Percentiles rank a stretch among this genome's conserved stretches.
These are phyloP conservation scores for Pyrrhosoma nymphula DNA, from an alignment of 2,888 invertebrate species.

Conservation along the genomic window DNA sequence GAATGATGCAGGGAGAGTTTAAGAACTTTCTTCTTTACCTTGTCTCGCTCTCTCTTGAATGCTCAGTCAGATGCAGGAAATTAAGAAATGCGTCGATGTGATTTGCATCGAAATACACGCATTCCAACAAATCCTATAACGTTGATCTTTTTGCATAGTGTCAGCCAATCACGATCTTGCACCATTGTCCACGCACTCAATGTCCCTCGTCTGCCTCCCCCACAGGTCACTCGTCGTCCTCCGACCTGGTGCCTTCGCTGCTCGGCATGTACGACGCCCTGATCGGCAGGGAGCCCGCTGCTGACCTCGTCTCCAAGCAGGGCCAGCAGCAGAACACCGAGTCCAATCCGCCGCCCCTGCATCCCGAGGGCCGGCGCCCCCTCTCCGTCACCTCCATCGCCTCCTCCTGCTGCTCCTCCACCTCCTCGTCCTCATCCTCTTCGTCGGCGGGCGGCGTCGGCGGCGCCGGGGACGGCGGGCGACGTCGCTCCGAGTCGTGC, in stretches of 20 bases:
- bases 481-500: slow-evolving; percentile 78
- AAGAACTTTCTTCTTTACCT: too few species aligned
- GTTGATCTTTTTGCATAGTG: too few species aligned
- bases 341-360: slow-evolving; percentile 72
- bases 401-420: slow-evolving; percentile 76
- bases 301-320: slow-evolving; percentile 69
- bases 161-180: too few species aligned
- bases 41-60: too few species aligned
- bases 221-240: slow-evolving; percentile 88
- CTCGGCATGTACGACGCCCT: slow-evolving; percentile 93
- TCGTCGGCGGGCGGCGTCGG: slow-evolving; percentile 80
- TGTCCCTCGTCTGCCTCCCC: too few species aligned
- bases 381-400: slow-evolving; percentile 86
- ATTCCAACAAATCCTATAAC: too few species aligned
- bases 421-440: slow-evolving; percentile 80
- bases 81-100: too few species aligned
- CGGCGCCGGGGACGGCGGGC: slow-evolving; percentile 81
- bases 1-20: too few species aligned
- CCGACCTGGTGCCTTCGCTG: slow-evolving; percentile 90
- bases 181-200: too few species aligned
- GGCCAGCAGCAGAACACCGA: slow-evolving; percentile 76
- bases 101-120: too few species aligned
- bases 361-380: slow-evolving; percentile 79
- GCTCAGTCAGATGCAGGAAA: too few species aligned
- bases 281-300: slow-evolving; percentile 77